Base-by-base conservation (phyloP, 2,113 vertebrate genomes). In the Trinectes maculatus region DNA sequence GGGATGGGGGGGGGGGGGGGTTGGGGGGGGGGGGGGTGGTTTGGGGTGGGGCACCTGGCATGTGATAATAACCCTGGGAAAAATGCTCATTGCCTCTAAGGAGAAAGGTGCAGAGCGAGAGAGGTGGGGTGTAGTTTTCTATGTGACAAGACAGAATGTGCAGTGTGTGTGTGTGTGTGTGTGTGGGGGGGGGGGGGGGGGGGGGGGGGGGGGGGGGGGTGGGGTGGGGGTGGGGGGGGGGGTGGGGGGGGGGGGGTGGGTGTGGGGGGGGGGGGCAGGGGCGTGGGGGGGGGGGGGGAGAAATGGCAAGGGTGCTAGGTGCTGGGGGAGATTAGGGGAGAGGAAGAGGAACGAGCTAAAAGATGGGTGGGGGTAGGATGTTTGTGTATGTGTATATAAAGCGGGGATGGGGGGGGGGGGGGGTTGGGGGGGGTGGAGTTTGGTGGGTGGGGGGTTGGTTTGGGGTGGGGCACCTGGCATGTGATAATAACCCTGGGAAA, bases 11-110 rank as follows among this genome's bases (percentile, higher is more conserved):
- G 31, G 31, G n/a, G n/a, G 8, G 2, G 3, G 2, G 24, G 12
- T 12, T 12, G 19, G 29, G 31, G 31, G 8, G 29, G 49, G 28
- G 12, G 29, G 49, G n/a, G 5, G 8, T 16, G 43, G 42, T 8
- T 44, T 49, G 26, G 21, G 51, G 65, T 51, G 71, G 70, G 72
- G 77, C 63, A 82, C 76, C 89, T 89, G 86, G 85, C 84, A 76
- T 87, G 77, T 79, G 79, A 85, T 85, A 84, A 89, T 82, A 84
- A 86, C 84, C 87, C 85, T 87, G 84, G 85, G 84, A 89, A 89
- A n/a, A 87, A 87, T 51, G 74, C 78, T 80, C 82, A 77, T 79
- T 72, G 67, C 72, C 77, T 79, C 68, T 70, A 69, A 79, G 77
- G 79, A 61, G 71, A 71, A 82, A 79, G 79, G 76, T 87, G 77